These are phyloP conservation scores for Chymomyza fuscimana DNA, from an alignment of 2,888 invertebrate genomes.

Conservation along the genomic window DNA sequence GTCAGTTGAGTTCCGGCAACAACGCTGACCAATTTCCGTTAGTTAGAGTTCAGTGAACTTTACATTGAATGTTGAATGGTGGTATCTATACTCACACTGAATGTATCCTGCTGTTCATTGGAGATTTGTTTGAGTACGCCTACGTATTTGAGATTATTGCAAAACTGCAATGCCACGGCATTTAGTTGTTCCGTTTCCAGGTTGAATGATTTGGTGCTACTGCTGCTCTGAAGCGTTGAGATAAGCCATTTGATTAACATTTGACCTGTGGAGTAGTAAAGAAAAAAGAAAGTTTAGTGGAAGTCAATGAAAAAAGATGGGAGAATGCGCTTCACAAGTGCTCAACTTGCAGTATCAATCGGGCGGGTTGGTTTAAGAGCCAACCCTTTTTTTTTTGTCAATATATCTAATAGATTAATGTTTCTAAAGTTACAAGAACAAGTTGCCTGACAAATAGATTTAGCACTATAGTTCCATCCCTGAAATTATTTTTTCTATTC, in stretches of 20 bases:
- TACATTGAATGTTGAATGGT: not conserved
- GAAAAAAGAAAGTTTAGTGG: not conserved
- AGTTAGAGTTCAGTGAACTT: constrained; percentile 13
- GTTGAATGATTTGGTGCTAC: constrained; percentile 16
- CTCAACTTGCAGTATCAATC: not conserved
- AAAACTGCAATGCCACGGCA: constrained; percentile 89
- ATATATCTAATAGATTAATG: too few relatives aligned
- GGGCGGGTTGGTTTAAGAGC: too few relatives aligned
- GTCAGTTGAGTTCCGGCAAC: constrained; percentile 58
- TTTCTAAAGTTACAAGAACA: too few relatives aligned
- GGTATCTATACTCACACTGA: constrained; percentile 49
- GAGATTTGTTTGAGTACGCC: constrained; percentile 91
- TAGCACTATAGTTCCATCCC: too few relatives aligned
- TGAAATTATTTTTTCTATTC: too few relatives aligned
- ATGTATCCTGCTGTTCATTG: constrained; percentile 81
- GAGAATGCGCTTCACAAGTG: not conserved
- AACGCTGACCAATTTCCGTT: constrained; percentile 41
- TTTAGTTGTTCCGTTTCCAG: constrained; percentile 84
- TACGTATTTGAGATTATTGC: constrained; percentile 91
- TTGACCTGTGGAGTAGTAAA: constrained; percentile 84
- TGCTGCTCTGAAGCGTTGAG: constrained; percentile 83
- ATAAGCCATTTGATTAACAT: constrained; percentile 95
- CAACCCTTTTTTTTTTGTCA: too few relatives aligned
- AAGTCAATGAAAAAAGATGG: not conserved
- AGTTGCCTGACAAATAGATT: too few relatives aligned